Evolutionary conservation across 92 coral and sea anemone genomes (phyloP).

Genomic region (Epizoanthus stellaris): DNA sequence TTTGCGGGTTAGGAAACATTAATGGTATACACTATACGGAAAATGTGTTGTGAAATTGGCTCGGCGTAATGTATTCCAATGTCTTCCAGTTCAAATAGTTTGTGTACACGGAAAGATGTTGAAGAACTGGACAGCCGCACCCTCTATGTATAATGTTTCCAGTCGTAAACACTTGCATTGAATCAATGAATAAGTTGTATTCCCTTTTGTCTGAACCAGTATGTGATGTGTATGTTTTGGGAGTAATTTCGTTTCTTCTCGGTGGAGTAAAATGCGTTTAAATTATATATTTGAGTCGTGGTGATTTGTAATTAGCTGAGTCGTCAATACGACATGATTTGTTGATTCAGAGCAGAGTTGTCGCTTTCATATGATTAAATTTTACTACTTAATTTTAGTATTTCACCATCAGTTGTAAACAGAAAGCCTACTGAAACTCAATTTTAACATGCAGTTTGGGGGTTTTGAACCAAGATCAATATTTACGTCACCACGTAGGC

Average conservation of each 20-base stretch:
- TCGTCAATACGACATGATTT: conserved; percentile 7
- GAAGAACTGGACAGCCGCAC: conserved; percentile 1
- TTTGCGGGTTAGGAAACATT: conserved; percentile 2
- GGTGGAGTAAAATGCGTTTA: not conserved
- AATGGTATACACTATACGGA: not conserved
- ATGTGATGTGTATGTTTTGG: not conserved
- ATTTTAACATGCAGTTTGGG: not conserved
- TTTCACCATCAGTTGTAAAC: not conserved
- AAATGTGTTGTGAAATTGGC: not conserved
- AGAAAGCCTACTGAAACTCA: not conserved
- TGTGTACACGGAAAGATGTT: not conserved
- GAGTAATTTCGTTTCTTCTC: not conserved
- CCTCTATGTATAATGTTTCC: conserved; percentile 25
- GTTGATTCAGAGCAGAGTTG: conserved; percentile 25
- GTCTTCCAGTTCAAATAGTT: not conserved
- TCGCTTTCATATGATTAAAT: not conserved
- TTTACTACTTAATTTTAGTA: not conserved
- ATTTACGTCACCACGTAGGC: too few relatives aligned
- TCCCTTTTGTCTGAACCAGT: not conserved
- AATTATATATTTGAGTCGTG: not conserved
- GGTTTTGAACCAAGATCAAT: not conserved
- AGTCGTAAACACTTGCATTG: not conserved
- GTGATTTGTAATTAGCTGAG: not conserved
- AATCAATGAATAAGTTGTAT: too few relatives aligned
- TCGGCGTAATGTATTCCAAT: not conserved